Evolutionary conservation across 2,888 invertebrate genomes (phyloP).

Genomic region (Glyphotaelius pellucidus): DNA sequence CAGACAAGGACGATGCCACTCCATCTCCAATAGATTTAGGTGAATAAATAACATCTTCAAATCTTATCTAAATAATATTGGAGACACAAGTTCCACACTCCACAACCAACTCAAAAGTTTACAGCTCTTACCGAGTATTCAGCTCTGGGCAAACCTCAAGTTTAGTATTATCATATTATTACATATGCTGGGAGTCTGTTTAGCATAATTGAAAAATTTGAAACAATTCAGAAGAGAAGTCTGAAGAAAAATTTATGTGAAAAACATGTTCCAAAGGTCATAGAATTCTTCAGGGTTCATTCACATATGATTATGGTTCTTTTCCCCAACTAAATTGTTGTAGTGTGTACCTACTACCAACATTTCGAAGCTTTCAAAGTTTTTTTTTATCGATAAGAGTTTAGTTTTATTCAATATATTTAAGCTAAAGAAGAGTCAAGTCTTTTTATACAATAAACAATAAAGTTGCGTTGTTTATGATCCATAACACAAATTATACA

Average conservation of each 20-base stretch:
- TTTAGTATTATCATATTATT: neutral
- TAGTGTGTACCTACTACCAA: neutral
- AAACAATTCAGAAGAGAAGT: neutral
- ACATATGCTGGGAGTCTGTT: neutral
- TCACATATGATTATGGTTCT: neutral
- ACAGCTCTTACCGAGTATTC: neutral
- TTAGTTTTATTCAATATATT: too few species aligned
- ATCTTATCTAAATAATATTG: neutral
- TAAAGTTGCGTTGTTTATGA: too few species aligned
- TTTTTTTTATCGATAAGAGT: too few species aligned
- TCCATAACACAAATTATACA: too few species aligned
- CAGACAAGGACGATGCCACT: neutral
- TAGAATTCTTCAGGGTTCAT: neutral
- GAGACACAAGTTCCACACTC: neutral
- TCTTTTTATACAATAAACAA: too few species aligned
- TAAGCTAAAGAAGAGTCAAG: too few species aligned
- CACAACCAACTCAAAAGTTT: neutral
- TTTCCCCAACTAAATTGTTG: neutral
- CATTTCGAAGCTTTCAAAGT: neutral
- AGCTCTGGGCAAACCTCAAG: neutral
- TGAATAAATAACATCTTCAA: neutral
- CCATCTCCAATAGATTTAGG: neutral
- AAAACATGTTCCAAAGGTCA: neutral
- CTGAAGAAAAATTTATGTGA: neutral
- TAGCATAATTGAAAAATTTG: neutral